phyloP scores from a whole-genome alignment of 2,113 vertebrate species.

The Todiramphus chloris region DNA sequence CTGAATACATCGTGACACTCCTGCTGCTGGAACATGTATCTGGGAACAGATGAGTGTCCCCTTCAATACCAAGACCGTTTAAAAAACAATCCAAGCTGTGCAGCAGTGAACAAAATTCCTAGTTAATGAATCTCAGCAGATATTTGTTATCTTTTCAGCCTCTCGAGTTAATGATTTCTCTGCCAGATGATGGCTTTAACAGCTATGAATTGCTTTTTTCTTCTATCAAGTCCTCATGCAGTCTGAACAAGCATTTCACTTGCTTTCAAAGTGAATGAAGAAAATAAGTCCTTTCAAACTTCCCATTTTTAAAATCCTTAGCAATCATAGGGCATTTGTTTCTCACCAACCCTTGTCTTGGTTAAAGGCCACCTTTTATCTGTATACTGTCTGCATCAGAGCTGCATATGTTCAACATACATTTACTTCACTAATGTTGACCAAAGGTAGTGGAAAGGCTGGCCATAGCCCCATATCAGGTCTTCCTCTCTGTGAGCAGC shows the following conservation, averaged over 20 bases:
- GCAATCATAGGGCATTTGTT: background rate
- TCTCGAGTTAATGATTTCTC: background rate
- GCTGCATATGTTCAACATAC: rapidly evolving
- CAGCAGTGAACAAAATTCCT: background rate
- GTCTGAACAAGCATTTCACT: background rate
- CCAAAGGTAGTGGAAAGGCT: background rate
- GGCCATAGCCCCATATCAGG: rapidly evolving
- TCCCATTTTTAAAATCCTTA: background rate
- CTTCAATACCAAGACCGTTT: background rate
- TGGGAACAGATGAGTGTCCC: background rate
- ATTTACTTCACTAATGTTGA: rapidly evolving
- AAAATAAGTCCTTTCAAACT: background rate
- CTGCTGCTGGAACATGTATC: background rate
- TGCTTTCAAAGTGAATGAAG: background rate
- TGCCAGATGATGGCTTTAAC: background rate
- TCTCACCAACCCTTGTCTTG: background rate
- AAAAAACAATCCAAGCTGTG: background rate
- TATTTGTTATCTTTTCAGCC: background rate
- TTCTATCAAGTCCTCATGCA: background rate
- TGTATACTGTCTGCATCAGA: background rate
- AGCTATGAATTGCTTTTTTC: background rate
- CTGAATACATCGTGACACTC: background rate
- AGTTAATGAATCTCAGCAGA: background rate
- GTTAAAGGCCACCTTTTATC: background rate
- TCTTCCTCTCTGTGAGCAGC: background rate